A percentile compares a stretch with the other conserved stretches of the same genome.
These are phyloP conservation scores for Vimba vimba DNA, from an alignment of 2,113 vertebrate species.

Conservation along the genomic window DNA sequence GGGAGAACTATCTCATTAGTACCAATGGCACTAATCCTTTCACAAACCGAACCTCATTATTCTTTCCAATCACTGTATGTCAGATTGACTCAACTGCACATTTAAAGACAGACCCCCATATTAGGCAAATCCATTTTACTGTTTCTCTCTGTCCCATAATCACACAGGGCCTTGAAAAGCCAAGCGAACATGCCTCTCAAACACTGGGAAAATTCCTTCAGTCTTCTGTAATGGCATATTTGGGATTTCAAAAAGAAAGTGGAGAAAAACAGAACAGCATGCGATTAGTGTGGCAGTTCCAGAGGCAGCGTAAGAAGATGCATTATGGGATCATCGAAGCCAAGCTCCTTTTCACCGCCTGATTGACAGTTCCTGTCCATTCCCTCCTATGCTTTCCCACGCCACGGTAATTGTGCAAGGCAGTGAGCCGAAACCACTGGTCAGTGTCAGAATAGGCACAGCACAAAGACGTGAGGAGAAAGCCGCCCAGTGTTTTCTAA, in stretches of 20 bases:
- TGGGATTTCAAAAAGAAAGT: constrained; percentile 43
- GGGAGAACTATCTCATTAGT: background rate
- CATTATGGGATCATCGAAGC: constrained; percentile 42
- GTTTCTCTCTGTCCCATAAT: constrained; percentile 27
- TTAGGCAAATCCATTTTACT: constrained; percentile 24
- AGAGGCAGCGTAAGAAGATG: constrained; percentile 9
- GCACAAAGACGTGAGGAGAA: constrained; percentile 69
- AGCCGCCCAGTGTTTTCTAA: constrained; percentile 62
- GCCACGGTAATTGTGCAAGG: constrained; percentile 67
- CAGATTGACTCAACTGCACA: background rate
- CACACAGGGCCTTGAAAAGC: constrained; percentile 40
- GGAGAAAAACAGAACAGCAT: constrained; percentile 42
- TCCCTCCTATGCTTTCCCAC: constrained; percentile 70
- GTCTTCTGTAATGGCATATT: constrained; percentile 47
- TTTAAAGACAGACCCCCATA: constrained; percentile 18
- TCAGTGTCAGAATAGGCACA: constrained; percentile 64
- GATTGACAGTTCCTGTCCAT: constrained; percentile 73
- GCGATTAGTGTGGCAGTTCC: constrained; percentile 7
- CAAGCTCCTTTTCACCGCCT: constrained; percentile 53
- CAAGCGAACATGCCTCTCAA: constrained; percentile 22
- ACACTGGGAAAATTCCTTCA: constrained; percentile 53
- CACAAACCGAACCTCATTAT: background rate
- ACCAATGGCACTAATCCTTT: background rate
- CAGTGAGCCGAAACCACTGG: constrained; percentile 72
- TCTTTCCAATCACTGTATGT: background rate